Conservation (phyloP, 1,140 invertebrate genomes). For the Ylistrum balloti region DNA sequence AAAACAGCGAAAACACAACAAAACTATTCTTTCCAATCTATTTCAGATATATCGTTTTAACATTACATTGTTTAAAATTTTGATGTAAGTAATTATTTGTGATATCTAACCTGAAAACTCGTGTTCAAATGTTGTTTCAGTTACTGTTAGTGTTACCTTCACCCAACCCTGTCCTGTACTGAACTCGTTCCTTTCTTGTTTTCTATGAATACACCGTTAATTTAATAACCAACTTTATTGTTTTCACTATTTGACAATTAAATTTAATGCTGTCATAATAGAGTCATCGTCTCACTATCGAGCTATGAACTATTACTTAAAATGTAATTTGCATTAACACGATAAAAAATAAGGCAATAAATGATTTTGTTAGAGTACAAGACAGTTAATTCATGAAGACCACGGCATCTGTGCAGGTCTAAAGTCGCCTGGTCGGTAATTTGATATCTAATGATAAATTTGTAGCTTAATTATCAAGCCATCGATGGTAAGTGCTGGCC, state of each 20-base stretch:
- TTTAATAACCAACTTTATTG: conserved; percentile 13
- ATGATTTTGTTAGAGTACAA: background rate
- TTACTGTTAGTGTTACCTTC: too few species aligned
- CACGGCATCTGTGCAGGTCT: conserved; percentile 8
- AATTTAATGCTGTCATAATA: background rate
- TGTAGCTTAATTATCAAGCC: conserved; percentile 39
- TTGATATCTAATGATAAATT: conserved; percentile 40
- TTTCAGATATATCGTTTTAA: background rate
- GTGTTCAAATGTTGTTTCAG: too few species aligned
- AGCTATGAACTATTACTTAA: background rate
- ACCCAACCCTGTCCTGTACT: background rate
- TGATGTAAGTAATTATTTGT: too few species aligned
- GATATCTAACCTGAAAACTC: background rate
- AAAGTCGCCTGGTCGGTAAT: conserved; percentile 23
- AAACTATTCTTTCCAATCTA: too few species aligned
- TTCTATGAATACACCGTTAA: background rate
- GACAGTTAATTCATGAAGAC: conserved; percentile 17
- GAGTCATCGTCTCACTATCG: background rate
- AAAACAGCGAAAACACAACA: too few species aligned
- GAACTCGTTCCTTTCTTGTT: background rate
- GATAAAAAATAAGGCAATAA: background rate
- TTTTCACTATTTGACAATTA: background rate
- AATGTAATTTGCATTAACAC: background rate
- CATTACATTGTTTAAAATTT: background rate
- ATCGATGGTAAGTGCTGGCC: conserved; percentile 22